Evolutionary conservation across 2,113 vertebrate genomes (phyloP), one percentile per base, ranked within the genome.

Genomic region (Rousettus leschenaultii): DNA sequence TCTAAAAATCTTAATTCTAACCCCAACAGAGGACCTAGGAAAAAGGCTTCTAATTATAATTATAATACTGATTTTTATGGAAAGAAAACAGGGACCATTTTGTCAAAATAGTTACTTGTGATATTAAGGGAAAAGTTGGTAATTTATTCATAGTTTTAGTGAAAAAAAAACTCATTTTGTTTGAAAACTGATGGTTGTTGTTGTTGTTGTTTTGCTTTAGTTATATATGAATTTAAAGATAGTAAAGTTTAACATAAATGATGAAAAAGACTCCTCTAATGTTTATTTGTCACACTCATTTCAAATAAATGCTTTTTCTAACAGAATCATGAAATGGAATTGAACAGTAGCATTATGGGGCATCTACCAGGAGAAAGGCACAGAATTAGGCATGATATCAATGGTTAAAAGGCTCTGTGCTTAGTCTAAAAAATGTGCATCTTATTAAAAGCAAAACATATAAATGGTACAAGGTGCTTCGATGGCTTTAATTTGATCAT

Each of bases 81-180:
- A 91, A 86, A 74, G 2, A 24, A 45, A 78, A 73, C 40, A n/a
- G 19, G 5, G 6, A 84, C 22, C 9, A 83, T 45, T 48, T 40
- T 10, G 15, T 91, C 61, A 48, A 89, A 86, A 84, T 30, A 55
- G 19, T 83, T 53, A 85, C 51, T 38, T 57, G 73, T 83, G 4
- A 70, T 71, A 55, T 40, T 85, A 86, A 66, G 33, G 13, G n/a
- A 71, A 66, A 35, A 55, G 19, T 45, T 73, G 11, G 8, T 18
- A 45, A 57, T 45, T 84, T 91, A 45, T 79, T 89, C 30, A 53
- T 6, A 86, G 3, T 45, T 53, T 89, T 77, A 89, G 91, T 74
- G 5, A 68, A 84, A 89, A 95, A 95, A 94, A 84, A 3, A 35
- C 7, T 51, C 15, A 68, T 92, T 93, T 93, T 85, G 35, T 79